Evolutionary conservation across 2,888 invertebrate genomes (phyloP).

Genomic region (Achlya flavicornis): DNA sequence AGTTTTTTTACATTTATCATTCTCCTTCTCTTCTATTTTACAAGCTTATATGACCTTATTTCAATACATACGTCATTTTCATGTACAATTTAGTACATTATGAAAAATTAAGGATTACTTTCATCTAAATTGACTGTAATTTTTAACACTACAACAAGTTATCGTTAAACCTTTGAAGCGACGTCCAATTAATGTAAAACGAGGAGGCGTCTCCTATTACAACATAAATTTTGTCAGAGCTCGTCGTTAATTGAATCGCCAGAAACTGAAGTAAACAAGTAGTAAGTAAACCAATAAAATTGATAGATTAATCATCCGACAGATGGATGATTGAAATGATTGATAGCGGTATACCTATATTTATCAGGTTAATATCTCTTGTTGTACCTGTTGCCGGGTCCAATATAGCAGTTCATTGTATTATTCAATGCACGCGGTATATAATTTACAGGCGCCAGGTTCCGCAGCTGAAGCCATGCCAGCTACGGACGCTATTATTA

Average conservation of each 20-base stretch:
- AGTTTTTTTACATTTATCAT: too few species aligned
- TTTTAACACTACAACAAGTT: conserved; percentile 51
- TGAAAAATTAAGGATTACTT: conserved; percentile 17
- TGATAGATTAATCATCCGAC: conserved; percentile 21
- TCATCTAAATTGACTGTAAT: conserved; percentile 37
- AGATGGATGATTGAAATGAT: conserved; percentile 17
- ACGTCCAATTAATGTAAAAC: conserved; percentile 68
- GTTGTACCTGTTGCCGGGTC: conserved; percentile 53
- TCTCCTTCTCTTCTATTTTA: too few species aligned
- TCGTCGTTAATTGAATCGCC: conserved; percentile 56
- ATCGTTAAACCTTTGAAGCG: conserved; percentile 55
- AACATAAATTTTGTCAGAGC: conserved; percentile 60
- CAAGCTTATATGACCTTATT: too few species aligned
- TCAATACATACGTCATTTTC: too few species aligned
- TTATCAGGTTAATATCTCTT: conserved; percentile 5
- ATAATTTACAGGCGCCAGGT: conserved; percentile 51
- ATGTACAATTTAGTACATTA: not conserved
- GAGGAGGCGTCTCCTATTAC: conserved; percentile 61
- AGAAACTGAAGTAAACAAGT: conserved; percentile 46
- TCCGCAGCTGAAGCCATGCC: conserved; percentile 51
- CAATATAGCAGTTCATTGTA: conserved; percentile 43
- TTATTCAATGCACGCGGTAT: conserved; percentile 59
- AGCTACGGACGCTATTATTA: conserved; percentile 50
- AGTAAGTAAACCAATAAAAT: conserved; percentile 33
- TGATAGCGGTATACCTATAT: conserved; percentile 6